A percentile compares a stretch with the other conserved stretches of the same genome.
Evolutionary conservation across 2,797 vertebrate species (phyloP).

Genomic region (Tachyglossus aculeatus): DNA sequence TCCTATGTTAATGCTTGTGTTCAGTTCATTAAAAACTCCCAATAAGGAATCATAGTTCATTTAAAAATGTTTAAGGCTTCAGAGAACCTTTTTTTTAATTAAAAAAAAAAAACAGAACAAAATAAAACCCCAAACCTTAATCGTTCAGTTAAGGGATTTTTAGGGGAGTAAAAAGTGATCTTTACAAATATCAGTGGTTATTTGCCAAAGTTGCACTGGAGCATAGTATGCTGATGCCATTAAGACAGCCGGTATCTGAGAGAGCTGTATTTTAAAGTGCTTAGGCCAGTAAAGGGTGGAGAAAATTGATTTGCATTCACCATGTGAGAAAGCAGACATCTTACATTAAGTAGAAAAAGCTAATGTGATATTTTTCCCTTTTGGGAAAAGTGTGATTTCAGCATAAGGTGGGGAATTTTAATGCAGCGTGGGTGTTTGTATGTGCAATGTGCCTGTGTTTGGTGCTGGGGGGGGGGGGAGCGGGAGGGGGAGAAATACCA

Average conservation of each 20-base stretch:
- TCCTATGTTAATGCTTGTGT: constrained; percentile 57
- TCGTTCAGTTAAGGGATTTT: neutral
- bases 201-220: neutral
- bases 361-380: constrained; percentile 1
- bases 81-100: constrained; percentile 26
- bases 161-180: neutral
- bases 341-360: constrained; percentile 11
- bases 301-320: constrained; percentile 30
- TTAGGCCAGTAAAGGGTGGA: neutral
- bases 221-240: neutral
- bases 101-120: too few relatives aligned
- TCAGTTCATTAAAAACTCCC: constrained; percentile 39
- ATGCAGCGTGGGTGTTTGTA: too few relatives aligned
- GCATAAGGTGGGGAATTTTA: neutral
- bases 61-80: constrained; percentile 46
- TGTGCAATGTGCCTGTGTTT: too few relatives aligned
- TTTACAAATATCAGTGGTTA: neutral
- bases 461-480: too few relatives aligned
- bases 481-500: too few relatives aligned
- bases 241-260: neutral
- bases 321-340: constrained; percentile 15
- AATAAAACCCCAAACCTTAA: too few relatives aligned
- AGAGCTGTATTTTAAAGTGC: neutral
- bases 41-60: constrained; percentile 46
- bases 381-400: neutral